Conservation (phyloP, 2,888 invertebrate genomes). For the Himalopsyche tibetana region DNA sequence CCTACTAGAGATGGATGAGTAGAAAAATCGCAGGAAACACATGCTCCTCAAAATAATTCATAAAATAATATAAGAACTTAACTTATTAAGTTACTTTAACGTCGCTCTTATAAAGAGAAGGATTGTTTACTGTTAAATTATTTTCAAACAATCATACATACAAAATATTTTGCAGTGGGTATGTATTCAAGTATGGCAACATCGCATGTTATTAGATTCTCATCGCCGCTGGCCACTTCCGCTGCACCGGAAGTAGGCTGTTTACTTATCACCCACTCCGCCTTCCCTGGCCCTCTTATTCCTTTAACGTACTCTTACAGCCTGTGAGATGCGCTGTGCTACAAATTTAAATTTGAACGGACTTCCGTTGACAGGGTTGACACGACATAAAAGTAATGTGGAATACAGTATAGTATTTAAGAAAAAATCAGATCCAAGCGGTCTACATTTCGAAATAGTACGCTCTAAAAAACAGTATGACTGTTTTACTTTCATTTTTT, state of each 20-base stretch:
- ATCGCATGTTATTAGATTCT: slow-evolving; percentile 54
- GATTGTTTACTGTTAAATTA: background rate
- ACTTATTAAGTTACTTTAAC: background rate
- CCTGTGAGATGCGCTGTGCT: background rate
- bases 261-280: background rate
- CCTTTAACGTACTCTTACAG: slow-evolving; percentile 14
- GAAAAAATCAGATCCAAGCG: too few species aligned
- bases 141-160: background rate
- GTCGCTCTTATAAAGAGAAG: background rate
- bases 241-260: slow-evolving; percentile 57
- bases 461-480: too few species aligned
- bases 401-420: too few species aligned
- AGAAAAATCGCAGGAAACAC: too few species aligned
- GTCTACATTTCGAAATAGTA: too few species aligned
- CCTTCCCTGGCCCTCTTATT: background rate
- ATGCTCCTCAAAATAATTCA: too few species aligned
- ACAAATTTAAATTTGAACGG: slow-evolving; percentile 3
- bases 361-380: background rate
- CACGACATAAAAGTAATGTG: background rate
- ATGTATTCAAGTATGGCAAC: background rate
- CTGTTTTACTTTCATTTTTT: too few species aligned
- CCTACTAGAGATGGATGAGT: too few species aligned
- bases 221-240: slow-evolving; percentile 54
- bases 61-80: too few species aligned
- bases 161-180: background rate